Conservation (phyloP, 2,113 vertebrate species). For the Emberiza fucata region DNA sequence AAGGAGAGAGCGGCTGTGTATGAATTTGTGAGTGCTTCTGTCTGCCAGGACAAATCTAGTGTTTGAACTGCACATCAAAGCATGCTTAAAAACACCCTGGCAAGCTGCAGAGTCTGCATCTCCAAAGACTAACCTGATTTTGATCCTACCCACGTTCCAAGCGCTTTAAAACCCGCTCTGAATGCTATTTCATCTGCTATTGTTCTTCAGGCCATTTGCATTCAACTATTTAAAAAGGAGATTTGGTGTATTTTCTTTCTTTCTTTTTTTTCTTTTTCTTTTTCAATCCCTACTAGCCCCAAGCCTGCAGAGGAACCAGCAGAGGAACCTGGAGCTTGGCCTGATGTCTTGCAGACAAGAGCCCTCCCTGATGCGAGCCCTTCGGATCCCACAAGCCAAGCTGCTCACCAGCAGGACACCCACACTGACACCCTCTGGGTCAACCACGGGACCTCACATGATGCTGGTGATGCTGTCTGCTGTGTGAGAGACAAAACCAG, state of each 20-base stretch:
- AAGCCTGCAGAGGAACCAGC: not conserved
- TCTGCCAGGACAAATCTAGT: constrained; percentile 64
- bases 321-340: not conserved
- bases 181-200: constrained; percentile 62
- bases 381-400: accelerated
- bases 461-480: not conserved
- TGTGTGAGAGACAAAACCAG: not conserved
- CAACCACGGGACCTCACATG: not conserved
- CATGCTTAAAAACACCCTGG: constrained; percentile 55
- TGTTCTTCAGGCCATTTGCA: constrained; percentile 61
- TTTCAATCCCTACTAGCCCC: not conserved
- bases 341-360: not conserved
- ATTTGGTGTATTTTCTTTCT: constrained; percentile 36
- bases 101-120: constrained; percentile 53
- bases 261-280: not conserved
- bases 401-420: not conserved
- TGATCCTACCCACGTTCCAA: constrained; percentile 55
- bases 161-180: constrained; percentile 19
- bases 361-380: not conserved
- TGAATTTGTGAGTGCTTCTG: constrained; percentile 43
- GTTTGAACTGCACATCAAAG: constrained; percentile 70
- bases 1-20: not conserved
- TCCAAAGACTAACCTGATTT: constrained; percentile 64
- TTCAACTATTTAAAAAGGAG: constrained; percentile 51
- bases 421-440: not conserved